A percentile compares a stretch with the other conserved stretches of the same genome.
Evolutionary conservation across 2,888 invertebrate genomes (phyloP).

Genomic region (Coenonympha glycerion): DNA sequence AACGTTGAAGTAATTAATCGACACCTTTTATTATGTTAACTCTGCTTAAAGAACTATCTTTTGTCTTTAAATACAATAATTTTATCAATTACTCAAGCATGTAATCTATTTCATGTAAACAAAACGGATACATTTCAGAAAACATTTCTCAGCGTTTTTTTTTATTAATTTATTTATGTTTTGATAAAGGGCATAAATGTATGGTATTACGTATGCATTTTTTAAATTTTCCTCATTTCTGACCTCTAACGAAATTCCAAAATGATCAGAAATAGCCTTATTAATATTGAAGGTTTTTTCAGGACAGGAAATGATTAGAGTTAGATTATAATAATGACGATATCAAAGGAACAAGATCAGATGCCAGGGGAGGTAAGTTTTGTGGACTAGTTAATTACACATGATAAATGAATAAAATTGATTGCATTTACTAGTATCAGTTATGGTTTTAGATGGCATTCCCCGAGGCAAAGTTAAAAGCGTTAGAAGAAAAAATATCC

Average conservation of each 20-base stretch:
- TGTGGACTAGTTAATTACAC: neutral
- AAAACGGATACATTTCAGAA: no score
- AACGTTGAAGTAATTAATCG: neutral
- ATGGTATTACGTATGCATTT: no score
- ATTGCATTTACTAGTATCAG: no score
- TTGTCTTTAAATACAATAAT: neutral
- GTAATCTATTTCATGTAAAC: neutral
- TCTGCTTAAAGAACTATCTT: neutral
- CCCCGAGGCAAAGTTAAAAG: slow-evolving; percentile 89
- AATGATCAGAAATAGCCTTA: no score
- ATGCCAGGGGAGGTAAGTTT: slow-evolving; percentile 68
- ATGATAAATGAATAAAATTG: neutral
- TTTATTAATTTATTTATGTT: neutral
- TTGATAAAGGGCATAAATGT: neutral
- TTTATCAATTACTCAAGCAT: neutral
- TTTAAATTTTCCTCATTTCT: no score
- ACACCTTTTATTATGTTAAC: neutral
- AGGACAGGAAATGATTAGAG: slow-evolving; percentile 56
- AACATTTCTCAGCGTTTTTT: no score
- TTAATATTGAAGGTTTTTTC: no score
- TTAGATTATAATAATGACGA: slow-evolving; percentile 69
- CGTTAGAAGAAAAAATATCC: slow-evolving; percentile 96
- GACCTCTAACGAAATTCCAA: no score
- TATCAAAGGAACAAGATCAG: slow-evolving; percentile 72
- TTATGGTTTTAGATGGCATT: slow-evolving; percentile 78